Conservation (phyloP, 1,140 invertebrate species). For the Anagrus nilaparvatae region DNA sequence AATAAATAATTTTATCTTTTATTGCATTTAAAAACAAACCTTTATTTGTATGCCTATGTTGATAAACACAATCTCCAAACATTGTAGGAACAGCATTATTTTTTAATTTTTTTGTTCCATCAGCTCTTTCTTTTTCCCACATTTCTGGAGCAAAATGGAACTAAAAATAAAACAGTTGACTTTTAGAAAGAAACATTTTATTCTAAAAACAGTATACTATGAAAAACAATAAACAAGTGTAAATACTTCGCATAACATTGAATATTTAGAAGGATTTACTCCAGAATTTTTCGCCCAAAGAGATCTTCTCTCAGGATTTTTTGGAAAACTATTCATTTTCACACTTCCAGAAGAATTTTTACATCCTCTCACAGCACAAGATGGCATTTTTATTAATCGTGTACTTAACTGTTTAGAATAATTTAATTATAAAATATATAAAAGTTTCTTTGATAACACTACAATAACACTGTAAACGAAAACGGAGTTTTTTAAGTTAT, state of each 20-base stretch:
- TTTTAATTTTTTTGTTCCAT: slow-evolving; percentile 13
- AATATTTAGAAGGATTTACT: neutral
- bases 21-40: no score
- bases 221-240: neutral
- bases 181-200: neutral
- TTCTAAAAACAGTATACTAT: neutral
- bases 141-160: slow-evolving; percentile 11
- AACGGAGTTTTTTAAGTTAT: no score
- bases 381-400: slow-evolving; percentile 8
- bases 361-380: neutral
- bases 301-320: neutral
- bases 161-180: slow-evolving; percentile 3
- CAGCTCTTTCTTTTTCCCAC: slow-evolving; percentile 16
- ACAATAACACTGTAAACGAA: no score
- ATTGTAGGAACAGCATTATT: slow-evolving; percentile 14
- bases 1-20: no score
- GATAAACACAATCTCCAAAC: no score
- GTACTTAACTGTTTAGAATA: no score
- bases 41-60: no score
- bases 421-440: no score
- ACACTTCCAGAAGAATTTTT: slow-evolving; percentile 4
- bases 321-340: slow-evolving; percentile 7
- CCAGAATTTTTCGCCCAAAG: slow-evolving; percentile 4
- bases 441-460: no score
- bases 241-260: slow-evolving; percentile 4